Evolutionary conservation across 2,113 vertebrate genomes (phyloP), one percentile per base, ranked within the genome.

Genomic region (Embiotoca jacksoni): DNA sequence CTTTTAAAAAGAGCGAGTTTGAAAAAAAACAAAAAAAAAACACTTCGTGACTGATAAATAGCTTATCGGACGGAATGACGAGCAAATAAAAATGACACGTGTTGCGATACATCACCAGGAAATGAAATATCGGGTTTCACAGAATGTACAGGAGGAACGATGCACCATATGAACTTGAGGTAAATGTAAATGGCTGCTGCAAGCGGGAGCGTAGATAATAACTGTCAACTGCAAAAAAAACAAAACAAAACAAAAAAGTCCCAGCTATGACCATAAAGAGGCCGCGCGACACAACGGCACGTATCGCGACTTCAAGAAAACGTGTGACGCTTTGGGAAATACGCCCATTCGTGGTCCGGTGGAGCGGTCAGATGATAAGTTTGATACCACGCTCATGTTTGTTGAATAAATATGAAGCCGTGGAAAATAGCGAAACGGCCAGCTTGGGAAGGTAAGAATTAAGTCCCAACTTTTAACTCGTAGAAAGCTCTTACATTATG

Each of bases 71-170:
- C 58, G 37, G 4, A 59, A 57, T n/a, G 23, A 67, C 31, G 37
- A 59, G 23, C 23, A 70, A 75, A 54, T 33, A 49, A 71, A 3
- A 33, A 57, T 71, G n/a, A 68, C 11, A 53, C 8, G 23, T 30
- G 62, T 41, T 13, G 65, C 3, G 46, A 33, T 9, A 67, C 6
- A 31, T 10, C 0, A 15, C 32, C 64, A 46, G 11, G 13, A 71
- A 80, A 35, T 64, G 0, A 59, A 80, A 85, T 33, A 23, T 71
- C 0, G 23, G 23, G 23, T 46, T 67, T 75, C 16, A 74, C 85
- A 80, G 82, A 88, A 88, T 84, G 80, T 81, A 82, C 59, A 77
- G 37, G 71, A 90, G 78, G 75, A 78, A 52, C 68, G 65, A 71
- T 68, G 74, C 77, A 81, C 83, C 70, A 23, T 75, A 68, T 77